A percentile compares a stretch with the other conserved stretches of the same genome.
Conservation (phyloP, 1,140 invertebrate species). For the Eurosta solidaginis region DNA sequence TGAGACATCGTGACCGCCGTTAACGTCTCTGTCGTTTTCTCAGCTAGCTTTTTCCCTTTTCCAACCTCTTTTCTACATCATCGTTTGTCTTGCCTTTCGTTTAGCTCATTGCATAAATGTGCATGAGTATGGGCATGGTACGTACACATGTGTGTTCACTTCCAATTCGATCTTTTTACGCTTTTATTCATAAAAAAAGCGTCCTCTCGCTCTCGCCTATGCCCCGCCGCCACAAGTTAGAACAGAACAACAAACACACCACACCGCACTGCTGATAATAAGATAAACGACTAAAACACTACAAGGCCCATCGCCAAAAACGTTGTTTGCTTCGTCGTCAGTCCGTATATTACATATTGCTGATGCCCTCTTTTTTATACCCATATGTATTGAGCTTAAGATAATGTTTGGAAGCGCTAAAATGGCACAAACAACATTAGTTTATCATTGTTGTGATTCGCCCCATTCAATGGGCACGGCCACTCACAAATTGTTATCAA, state of each 20-base stretch:
- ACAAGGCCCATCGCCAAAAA: neutral
- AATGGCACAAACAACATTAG: too few species aligned
- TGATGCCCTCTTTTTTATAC: neutral
- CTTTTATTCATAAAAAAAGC: slow-evolving; percentile 19
- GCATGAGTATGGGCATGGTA: too few species aligned
- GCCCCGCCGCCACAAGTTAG: slow-evolving; percentile 30
- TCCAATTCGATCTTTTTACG: neutral
- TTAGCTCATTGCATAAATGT: neutral
- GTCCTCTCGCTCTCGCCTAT: slow-evolving; percentile 33
- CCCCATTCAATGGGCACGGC: too few species aligned
- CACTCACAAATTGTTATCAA: too few species aligned
- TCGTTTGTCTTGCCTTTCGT: neutral
- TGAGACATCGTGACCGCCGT: neutral
- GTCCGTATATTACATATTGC: neutral
- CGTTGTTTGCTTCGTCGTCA: neutral
- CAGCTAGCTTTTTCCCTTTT: neutral
- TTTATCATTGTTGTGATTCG: too few species aligned
- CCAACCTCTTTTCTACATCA: neutral
- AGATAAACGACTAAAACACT: slow-evolving; percentile 29
- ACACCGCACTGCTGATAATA: neutral
- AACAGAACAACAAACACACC: slow-evolving; percentile 33
- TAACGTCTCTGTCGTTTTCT: neutral
- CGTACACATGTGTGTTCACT: neutral
- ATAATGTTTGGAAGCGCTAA: neutral
- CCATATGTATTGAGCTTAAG: neutral